Evolutionary conservation across 2,797 vertebrate genomes (phyloP), one percentile per base, ranked within the genome.

Genomic region (Myotis daubentonii): DNA sequence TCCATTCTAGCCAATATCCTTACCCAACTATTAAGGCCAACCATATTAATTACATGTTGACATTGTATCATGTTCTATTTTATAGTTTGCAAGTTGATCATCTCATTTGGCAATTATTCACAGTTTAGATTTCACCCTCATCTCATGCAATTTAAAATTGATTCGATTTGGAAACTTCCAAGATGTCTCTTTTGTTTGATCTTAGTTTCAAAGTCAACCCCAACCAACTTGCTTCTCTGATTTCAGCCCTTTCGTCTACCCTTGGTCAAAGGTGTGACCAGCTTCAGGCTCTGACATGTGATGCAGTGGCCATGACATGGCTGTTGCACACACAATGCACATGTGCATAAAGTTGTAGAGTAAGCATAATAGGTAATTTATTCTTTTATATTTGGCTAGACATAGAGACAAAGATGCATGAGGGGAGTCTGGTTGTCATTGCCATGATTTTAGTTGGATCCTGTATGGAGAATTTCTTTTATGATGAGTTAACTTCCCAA

Each of bases 141-240:
- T 78, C 38, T 38, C 53, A 2, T 25, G 22, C 5, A 20, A 16
- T 94, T 36, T 75, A 47, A 87, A 81, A 70, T 75, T 70, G 51
- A 85, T 93, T 93, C 0, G 44, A 88, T 47, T 49, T 51, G 85
- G 92, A 71, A 23, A 78, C 55, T 89, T 90, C 12, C 62, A 51
- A 10, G 47, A 60, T 41, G 23, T 30, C 79, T 23, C 62, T 86
- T 91, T 53, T 72, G 86, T 91, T 94, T 94, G 94, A 82, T 95
- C 91, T 96, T 15, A 8, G 30, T 93, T 94, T 95, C 86, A 89
- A 28, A 83, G 82, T 83, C 75, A 86, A 30, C 22, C 8, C 15
- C 57, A 49, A 41, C 28, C 44, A n/a, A 36, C 78, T 86, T 82
- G 47, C 62, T 88, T 84, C 91, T 92, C 57, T 49, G 28, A 23